Evolutionary conservation across 1,140 invertebrate genomes (phyloP), one percentile per base, ranked within the genome.

Genomic region (Drosophila tropicalis): DNA sequence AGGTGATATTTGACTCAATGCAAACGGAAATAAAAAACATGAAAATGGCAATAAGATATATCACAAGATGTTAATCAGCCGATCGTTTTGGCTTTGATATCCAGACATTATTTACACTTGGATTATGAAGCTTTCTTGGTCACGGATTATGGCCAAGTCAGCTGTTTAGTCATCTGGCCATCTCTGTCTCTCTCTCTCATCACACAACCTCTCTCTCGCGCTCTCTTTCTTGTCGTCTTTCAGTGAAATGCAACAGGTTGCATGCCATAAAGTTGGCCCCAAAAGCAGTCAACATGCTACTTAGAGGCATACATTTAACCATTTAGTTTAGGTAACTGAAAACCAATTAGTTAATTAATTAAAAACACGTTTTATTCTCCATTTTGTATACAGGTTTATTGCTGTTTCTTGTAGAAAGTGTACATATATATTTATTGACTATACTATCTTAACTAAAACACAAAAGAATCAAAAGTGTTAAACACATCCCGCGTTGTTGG

Each of bases 401-500:
- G 15, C 19, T 41, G 25, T 56, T 61, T 39, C 51, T 22, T 32
- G 60, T 64, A 34, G 70, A 55, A 22, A 63, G 51, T 76, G 58
- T 29, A 54, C 32, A 19, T 40, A 36, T 13, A 32, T 15, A 39
- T 17, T 58, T 58, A 62, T 19, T 62, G 10, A 34, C 1, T 13
- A 32, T 0, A 22, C 9, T 63, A 10, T 5, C 12, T 39, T 3
- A 39, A 39, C 40, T 22, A 39, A 58, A 36, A 39, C 32, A 36
- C 34, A 19, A 5, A 36, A 39, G 15, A 58, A 58, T 64, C 0
- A 10, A 39, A 39, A 39, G 36, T 13, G 36, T 39, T 58, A 70
- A 40, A 71, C 72, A 78, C 70, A 64, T 93, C 92, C 92, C 93
- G 72, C 93, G 95, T 92, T 92, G 95, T 92, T 91, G 93, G 96